Percentiles rank a stretch among this genome's conserved stretches.
phyloP scores from a whole-genome alignment of 2,888 invertebrate genomes.

The Ochropleura leucogaster region DNA sequence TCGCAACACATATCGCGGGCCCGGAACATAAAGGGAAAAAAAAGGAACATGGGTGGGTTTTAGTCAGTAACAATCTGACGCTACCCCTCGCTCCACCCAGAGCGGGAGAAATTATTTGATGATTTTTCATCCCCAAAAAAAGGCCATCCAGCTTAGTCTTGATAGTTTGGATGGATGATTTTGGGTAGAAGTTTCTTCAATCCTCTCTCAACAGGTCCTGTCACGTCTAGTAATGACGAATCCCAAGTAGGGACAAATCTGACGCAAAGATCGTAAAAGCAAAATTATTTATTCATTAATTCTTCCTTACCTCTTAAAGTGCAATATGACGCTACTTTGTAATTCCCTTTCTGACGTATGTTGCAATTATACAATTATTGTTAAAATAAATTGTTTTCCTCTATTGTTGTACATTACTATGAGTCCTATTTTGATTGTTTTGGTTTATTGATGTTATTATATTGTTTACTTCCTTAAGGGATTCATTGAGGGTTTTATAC shows the following conservation, averaged over 20 bases:
- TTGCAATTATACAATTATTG: slow-evolving; percentile 31
- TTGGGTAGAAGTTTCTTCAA: neutral
- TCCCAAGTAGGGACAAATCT: neutral
- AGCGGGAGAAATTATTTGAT: no score
- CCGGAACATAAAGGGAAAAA: no score
- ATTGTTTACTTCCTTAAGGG: slow-evolving; percentile 39
- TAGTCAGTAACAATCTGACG: no score
- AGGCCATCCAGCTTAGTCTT: no score
- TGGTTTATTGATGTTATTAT: neutral
- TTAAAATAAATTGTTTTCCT: slow-evolving; percentile 38
- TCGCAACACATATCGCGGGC: no score
- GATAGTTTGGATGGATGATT: no score
- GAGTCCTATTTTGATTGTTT: slow-evolving; percentile 16
- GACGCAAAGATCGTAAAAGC: neutral
- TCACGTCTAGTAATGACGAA: neutral
- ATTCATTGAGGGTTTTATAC: slow-evolving; percentile 39
- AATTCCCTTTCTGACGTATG: slow-evolving; percentile 42
- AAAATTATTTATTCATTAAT: neutral
- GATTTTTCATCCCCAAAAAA: no score
- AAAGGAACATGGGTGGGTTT: no score
- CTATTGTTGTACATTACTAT: slow-evolving; percentile 11
- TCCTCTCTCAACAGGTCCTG: neutral
- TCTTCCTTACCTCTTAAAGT: slow-evolving; percentile 28
- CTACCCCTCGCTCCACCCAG: no score
- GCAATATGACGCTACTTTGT: slow-evolving; percentile 21